Percentiles rank a stretch among this genome's conserved stretches.
Evolutionary conservation across 2,888 invertebrate genomes (phyloP).

Genomic region (Thecocarcelia acutangulata): DNA sequence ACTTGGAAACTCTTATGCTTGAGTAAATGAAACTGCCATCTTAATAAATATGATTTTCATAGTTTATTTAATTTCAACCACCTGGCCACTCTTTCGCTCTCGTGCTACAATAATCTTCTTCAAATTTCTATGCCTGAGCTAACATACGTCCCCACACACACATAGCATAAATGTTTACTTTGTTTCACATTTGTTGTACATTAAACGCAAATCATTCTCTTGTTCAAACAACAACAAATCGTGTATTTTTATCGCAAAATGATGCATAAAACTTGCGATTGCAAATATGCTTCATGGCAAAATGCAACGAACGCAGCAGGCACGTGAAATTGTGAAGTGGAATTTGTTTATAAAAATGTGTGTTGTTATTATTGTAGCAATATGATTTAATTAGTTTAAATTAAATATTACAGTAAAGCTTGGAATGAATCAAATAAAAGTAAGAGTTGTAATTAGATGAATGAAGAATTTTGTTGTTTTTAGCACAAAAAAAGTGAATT

Average conservation of each 20-base stretch:
- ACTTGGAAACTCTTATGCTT: no score
- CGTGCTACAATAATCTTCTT: not conserved
- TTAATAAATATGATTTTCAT: no score
- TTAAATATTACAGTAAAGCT: not conserved
- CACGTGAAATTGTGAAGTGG: slow-evolving; percentile 27
- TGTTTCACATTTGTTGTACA: not conserved
- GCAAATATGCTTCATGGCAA: slow-evolving; percentile 24
- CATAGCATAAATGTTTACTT: slow-evolving; percentile 10
- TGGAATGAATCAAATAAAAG: not conserved
- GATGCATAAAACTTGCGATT: slow-evolving; percentile 21
- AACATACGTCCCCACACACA: not conserved
- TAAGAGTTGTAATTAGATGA: no score
- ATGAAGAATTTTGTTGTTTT: no score
- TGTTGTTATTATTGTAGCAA: not conserved
- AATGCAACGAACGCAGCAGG: slow-evolving; percentile 19
- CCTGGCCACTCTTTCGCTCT: slow-evolving; percentile 41
- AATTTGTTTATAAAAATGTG: slow-evolving; percentile 9
- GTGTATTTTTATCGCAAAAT: slow-evolving; percentile 2
- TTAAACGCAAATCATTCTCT: slow-evolving; percentile 8
- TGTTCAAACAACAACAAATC: not conserved
- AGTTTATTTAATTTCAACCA: no score
- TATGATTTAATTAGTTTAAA: slow-evolving; percentile 37
- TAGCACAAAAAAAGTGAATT: no score
- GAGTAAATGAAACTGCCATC: no score
- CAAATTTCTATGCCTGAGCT: not conserved